Base-by-base conservation (phyloP, 2,113 vertebrate genomes). In the Calidris pugnax region DNA sequence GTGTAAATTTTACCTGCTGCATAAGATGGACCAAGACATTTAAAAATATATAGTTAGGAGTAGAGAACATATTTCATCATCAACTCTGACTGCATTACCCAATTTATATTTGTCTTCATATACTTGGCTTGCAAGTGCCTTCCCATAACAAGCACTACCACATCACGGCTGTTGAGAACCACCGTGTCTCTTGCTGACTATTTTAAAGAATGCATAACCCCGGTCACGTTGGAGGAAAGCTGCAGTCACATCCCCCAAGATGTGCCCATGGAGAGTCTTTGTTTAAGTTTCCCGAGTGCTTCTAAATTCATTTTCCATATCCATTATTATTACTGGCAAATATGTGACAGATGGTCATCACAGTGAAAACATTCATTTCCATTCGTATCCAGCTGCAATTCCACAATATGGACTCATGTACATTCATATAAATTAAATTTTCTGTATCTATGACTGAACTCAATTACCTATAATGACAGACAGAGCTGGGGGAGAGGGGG, bases 201-300 rank as follows among this genome's bases (percentile, higher is more conserved):
- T 71, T 59, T 67, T 27, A 24, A 51, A 19, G n/a, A 45, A 12
- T 1, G 3, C 0, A 0, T 3, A 43, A 63, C 12, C 19, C 28
- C 26, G 15, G 24, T 27, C 12, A 15, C 28, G 13, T 0, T 76
- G 53, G 21, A 26, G 20, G 20, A 66, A 26, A 84, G 56, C 30
- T 71, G 59, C 56, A 64, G n/a, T 5, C 55, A 32, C 27, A 17
- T 10, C 30, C 45, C 7, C 0, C 6, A 17, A 8, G 43, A 37
- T 12, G 47, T 21, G 43, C 12, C 59, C 30, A 5, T 0, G 12
- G 17, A 30, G 22, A 88, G 16, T 24, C 45, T 78, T 13, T 26
- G 41, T 16, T 45, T 30, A 39, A 41, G 37, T 28, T 37, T 66
- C 37, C 63, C 0, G 4, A 62, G 37, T 37, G 27, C 37, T 47